Conservation (phyloP, 1,140 invertebrate species). For the Micrasema longulum region DNA sequence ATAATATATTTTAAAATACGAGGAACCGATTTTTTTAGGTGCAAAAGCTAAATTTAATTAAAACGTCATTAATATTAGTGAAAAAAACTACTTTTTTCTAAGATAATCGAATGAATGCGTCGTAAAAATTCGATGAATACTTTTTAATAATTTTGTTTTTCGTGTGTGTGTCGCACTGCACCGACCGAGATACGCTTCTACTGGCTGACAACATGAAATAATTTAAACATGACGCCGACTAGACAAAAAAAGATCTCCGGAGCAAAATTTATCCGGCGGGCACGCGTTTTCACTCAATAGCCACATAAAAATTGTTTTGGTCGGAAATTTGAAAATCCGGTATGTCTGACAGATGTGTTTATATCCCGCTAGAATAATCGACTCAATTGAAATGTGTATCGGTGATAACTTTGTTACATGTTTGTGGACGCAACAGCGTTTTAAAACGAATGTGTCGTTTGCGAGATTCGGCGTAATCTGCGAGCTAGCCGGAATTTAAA, state of each 20-base stretch:
- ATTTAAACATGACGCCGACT: conserved; percentile 4
- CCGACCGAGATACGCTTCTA: not conserved
- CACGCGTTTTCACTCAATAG: conserved; percentile 29
- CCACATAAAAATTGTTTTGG: conserved; percentile 37
- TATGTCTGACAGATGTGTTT: conserved; percentile 21
- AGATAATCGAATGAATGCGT: too few species aligned
- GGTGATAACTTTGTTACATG: not conserved
- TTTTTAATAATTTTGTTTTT: not conserved
- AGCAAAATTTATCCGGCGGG: conserved; percentile 3
- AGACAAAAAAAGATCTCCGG: conserved; percentile 5
- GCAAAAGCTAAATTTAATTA: too few species aligned
- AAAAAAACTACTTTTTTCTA: too few species aligned
- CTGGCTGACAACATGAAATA: conserved; percentile 26
- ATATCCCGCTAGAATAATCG: not conserved
- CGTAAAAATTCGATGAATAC: too few species aligned
- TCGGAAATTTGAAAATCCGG: conserved; percentile 36
- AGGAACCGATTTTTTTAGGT: too few species aligned
- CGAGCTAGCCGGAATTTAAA: too few species aligned
- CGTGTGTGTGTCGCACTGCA: not conserved
- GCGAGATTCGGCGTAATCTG: not conserved
- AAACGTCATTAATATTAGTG: too few species aligned
- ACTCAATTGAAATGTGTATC: not conserved
- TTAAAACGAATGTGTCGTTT: not conserved
- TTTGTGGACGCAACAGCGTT: not conserved
- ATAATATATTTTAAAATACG: too few species aligned